Percentiles rank a stretch among this genome's conserved stretches.
phyloP scores from a whole-genome alignment of 2,888 invertebrate genomes.

The Diadegma fenestrale region DNA sequence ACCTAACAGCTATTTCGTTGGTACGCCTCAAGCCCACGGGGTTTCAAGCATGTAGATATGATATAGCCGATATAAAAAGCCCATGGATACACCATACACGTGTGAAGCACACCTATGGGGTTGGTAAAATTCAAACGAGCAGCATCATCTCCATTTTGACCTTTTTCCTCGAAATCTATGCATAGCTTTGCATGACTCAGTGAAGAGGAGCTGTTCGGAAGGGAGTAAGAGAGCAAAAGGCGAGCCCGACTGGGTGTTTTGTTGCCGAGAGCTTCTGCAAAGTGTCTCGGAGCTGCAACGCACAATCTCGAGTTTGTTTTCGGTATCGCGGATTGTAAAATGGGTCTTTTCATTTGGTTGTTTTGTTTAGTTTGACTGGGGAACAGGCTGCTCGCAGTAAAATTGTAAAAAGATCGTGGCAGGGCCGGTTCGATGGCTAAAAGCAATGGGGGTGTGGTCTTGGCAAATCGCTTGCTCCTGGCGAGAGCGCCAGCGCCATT shows the following conservation, averaged over 20 bases:
- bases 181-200: constrained; percentile 74
- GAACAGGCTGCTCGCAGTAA: constrained; percentile 31
- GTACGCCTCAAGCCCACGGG: constrained; percentile 72
- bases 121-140: constrained; percentile 25
- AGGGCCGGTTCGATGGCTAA: constrained; percentile 59
- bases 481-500: constrained; percentile 64
- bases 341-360: not conserved
- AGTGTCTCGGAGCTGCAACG: not conserved
- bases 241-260: not conserved
- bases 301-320: not conserved
- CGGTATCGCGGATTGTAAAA: constrained; percentile 2
- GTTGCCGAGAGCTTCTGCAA: constrained; percentile 23
- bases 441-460: constrained; percentile 65
- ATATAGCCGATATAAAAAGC: constrained; percentile 33
- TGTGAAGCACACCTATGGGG: constrained; percentile 34
- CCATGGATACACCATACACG: constrained; percentile 47
- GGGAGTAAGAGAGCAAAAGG: not conserved
- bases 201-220: constrained; percentile 20
- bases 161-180: constrained; percentile 75
- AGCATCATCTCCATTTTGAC: constrained; percentile 14
- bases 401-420: constrained; percentile 58
- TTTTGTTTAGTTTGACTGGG: constrained; percentile 23
- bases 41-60: constrained; percentile 39
- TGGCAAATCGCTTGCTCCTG: constrained; percentile 63
- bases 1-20: constrained; percentile 83